These are phyloP conservation scores for Pollachius pollachius DNA, from an alignment of 2,113 vertebrate species.

Conservation along the genomic window DNA sequence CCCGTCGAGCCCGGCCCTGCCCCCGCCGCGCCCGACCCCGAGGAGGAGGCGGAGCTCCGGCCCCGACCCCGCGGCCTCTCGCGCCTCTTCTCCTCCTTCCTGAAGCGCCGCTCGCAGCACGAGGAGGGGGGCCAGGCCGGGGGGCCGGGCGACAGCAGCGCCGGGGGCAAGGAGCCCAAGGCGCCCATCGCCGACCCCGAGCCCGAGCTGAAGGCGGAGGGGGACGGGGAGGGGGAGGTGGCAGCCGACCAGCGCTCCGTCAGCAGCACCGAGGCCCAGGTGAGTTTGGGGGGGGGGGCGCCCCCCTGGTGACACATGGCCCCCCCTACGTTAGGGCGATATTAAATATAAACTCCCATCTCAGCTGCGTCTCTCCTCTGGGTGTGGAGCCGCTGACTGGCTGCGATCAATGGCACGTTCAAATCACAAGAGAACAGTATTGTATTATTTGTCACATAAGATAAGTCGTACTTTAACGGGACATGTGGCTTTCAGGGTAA, in stretches of 20 bases:
- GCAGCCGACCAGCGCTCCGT: slow-evolving; percentile 90
- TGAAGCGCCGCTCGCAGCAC: slow-evolving; percentile 90
- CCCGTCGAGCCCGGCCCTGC: slow-evolving; percentile 25
- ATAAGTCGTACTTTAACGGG: no score
- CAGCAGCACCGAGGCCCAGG: slow-evolving; percentile 93
- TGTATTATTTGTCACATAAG: no score
- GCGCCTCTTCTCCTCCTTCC: slow-evolving; percentile 89
- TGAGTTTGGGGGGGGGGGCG: slow-evolving; percentile 54
- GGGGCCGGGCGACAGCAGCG: slow-evolving; percentile 63
- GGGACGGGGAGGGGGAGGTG: slow-evolving; percentile 82
- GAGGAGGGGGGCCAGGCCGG: slow-evolving; percentile 79
- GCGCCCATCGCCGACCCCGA: slow-evolving; percentile 96
- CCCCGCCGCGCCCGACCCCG: slow-evolving; percentile 71
- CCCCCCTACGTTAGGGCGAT: neutral
- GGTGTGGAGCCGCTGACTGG: no score
- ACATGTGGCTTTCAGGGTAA: no score
- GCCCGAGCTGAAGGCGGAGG: slow-evolving; percentile 85
- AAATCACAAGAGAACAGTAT: no score
- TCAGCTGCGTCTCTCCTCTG: no score
- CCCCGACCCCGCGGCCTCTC: slow-evolving; percentile 83
- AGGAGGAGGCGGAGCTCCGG: slow-evolving; percentile 61
- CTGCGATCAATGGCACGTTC: no score
- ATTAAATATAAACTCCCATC: no score
- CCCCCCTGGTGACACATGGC: no score
- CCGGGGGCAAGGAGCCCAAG: slow-evolving; percentile 76